Base-by-base conservation (phyloP, 2,888 invertebrate species). In the Galerucella pusilla region DNA sequence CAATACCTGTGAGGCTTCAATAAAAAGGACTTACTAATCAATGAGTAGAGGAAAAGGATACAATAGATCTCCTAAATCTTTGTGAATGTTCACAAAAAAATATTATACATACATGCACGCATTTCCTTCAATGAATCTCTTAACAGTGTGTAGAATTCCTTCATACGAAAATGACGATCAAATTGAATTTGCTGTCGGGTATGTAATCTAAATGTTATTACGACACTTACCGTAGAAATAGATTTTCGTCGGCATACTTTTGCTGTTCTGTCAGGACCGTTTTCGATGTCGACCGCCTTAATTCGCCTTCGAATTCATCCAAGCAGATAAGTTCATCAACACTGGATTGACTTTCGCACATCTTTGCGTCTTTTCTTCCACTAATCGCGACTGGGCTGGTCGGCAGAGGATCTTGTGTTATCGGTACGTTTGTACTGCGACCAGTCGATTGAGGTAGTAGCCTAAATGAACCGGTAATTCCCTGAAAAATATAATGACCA, bases 181-280 rank as follows among this genome's bases (percentile, higher is more conserved):
- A 42, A 42, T 42, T 42, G 35, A 42, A 42, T 7, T 42, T 7
- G 1, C 7, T 42, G 7, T 7, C 35, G 7, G 9, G 25, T 49
- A 49, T 20, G 10, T 63, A 63, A 63, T 2, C 10, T 14, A 28
- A 28, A 35, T 28, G 12, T 6, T 0, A 16, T 20, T 3, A 16
- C 35, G 16, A 12, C 9, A n/a, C 9, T 46, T 60, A 77, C 77
- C 78, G 75, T 68, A 93, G 88, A 86, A 93, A 93, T 67, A 93
- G 87, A 86, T 93, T 93, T 86, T 94, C 94, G 81, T 94, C 94
- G 11, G 93, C 93, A 81, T 93, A 92, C 79, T 92, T 81, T 87
- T 92, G 86, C 85, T 91, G 90, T 85, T 89, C 86, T 78, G 83
- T 85, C 65, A 88, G 79, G 12, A 83, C 81, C 14, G 85, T 78